Evolutionary conservation across 2,888 invertebrate genomes (phyloP).

Genomic region (Zootermopsis nevadensis): DNA sequence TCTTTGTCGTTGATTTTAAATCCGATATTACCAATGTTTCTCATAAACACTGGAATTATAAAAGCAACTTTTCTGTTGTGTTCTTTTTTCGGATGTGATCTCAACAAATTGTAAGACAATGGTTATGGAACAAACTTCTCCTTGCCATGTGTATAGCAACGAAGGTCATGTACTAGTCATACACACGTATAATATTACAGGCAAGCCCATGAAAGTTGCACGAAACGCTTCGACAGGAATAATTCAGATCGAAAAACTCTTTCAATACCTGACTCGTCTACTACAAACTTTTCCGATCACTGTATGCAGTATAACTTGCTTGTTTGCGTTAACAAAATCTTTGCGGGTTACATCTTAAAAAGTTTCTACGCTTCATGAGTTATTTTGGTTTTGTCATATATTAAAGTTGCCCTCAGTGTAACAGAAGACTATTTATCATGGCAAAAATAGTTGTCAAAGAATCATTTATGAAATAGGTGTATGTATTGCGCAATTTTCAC

Average conservation of each 20-base stretch:
- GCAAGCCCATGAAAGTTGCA: background rate
- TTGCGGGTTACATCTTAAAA: too few relatives aligned
- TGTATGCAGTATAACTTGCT: background rate
- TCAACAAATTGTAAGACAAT: background rate
- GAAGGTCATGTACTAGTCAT: background rate
- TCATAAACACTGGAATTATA: background rate
- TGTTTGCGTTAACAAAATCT: too few relatives aligned
- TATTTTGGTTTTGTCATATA: too few relatives aligned
- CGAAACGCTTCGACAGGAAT: background rate
- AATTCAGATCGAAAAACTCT: background rate
- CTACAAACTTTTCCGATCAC: background rate
- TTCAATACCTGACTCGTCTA: background rate
- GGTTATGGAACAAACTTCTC: background rate
- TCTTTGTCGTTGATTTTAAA: background rate
- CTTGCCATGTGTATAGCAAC: background rate
- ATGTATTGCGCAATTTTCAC: too few relatives aligned
- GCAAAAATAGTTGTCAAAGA: too few relatives aligned
- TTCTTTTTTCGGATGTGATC: background rate
- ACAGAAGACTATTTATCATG: too few relatives aligned
- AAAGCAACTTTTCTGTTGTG: background rate
- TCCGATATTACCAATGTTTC: background rate
- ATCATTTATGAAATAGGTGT: too few relatives aligned
- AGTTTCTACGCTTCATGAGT: too few relatives aligned
- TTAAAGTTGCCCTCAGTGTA: too few relatives aligned
- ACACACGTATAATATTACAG: background rate